phyloP scores from a whole-genome alignment of 2,888 invertebrate genomes.

The Epinotia ramella region DNA sequence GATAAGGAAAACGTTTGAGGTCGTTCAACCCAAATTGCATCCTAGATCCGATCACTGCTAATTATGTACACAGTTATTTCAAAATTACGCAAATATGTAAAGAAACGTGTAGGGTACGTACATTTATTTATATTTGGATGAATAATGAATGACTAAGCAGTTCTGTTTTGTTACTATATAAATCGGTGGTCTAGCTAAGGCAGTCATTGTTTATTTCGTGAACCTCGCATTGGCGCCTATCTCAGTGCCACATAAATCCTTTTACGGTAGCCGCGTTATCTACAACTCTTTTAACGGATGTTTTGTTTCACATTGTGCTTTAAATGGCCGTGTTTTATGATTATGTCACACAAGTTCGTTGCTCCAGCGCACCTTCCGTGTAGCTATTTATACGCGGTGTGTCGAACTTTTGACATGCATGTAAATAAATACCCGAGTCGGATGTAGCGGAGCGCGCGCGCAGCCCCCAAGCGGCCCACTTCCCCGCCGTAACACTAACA shows the following conservation, averaged over 20 bases:
- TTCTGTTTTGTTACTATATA: background rate
- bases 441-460: constrained; percentile 57
- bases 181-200: background rate
- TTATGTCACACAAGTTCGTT: constrained; percentile 74
- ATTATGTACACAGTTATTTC: too few relatives aligned
- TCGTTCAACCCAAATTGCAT: too few relatives aligned
- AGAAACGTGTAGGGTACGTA: too few relatives aligned
- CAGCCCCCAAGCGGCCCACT: constrained; percentile 37
- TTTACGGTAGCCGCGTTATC: constrained; percentile 60
- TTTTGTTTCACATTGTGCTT: constrained; percentile 62
- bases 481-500: constrained; percentile 41
- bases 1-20: too few relatives aligned
- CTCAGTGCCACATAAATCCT: constrained; percentile 60
- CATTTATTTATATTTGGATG: background rate
- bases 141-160: background rate
- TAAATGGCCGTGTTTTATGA: constrained; percentile 64
- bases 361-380: constrained; percentile 80
- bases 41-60: too few relatives aligned
- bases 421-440: constrained; percentile 76
- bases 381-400: constrained; percentile 77
- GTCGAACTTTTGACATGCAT: constrained; percentile 81
- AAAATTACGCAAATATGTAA: too few relatives aligned
- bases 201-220: constrained; percentile 31
- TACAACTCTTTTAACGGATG: constrained; percentile 59
- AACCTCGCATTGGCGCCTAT: constrained; percentile 43